Percentiles rank a stretch among this genome's conserved stretches.
These are phyloP conservation scores for Ataeniobius toweri DNA, from an alignment of 2,797 vertebrate genomes.

Conservation along the genomic window DNA sequence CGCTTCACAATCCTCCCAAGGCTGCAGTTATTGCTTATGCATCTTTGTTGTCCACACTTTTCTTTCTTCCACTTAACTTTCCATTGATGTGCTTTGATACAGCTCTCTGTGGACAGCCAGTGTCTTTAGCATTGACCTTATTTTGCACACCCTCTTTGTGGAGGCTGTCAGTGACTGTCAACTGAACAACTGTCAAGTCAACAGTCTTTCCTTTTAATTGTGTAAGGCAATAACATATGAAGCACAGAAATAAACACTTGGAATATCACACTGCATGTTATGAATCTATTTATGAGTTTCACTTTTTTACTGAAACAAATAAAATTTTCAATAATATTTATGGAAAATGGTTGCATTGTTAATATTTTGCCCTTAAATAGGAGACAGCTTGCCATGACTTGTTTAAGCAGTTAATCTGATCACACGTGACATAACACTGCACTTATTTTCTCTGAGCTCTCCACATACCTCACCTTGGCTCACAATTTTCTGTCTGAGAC, in stretches of 20 bases:
- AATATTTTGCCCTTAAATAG: neutral
- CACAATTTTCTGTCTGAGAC: slow-evolving; percentile 36
- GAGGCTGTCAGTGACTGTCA: neutral
- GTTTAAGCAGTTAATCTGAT: slow-evolving; percentile 20
- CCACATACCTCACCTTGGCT: slow-evolving; percentile 29
- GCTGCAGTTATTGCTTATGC: neutral
- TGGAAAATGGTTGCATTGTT: neutral
- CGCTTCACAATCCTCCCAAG: neutral
- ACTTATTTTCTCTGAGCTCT: slow-evolving; percentile 18
- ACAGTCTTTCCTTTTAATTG: too few relatives aligned
- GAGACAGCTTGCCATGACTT: neutral
- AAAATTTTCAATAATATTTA: neutral
- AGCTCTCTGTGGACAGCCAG: neutral
- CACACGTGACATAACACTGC: slow-evolving; percentile 17
- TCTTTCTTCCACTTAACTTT: neutral
- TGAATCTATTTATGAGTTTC: neutral
- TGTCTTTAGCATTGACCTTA: slow-evolving; percentile 1
- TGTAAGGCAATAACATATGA: neutral
- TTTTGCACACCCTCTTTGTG: too few relatives aligned
- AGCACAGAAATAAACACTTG: neutral
- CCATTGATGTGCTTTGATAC: neutral
- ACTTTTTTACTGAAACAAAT: neutral
- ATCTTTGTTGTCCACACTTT: neutral
- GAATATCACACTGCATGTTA: neutral
- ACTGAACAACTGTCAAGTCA: neutral